phyloP scores from a whole-genome alignment of 2,888 invertebrate species.

The Dryococelus australis region DNA sequence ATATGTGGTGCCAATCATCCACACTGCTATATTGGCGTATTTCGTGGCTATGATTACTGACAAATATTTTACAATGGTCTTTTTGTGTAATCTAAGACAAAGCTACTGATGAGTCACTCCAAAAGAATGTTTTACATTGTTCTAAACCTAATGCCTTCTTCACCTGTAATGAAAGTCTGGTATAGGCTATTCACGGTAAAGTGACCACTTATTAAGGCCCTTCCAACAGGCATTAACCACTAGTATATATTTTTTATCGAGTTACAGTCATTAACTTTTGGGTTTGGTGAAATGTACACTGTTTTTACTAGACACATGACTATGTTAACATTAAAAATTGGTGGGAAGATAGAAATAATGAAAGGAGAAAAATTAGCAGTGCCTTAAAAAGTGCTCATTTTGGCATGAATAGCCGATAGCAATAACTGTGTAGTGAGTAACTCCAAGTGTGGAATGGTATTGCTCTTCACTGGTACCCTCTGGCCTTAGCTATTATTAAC shows the following conservation, averaged over 20 bases:
- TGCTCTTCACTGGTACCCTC: not conserved
- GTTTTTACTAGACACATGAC: too few relatives aligned
- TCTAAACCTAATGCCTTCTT: not conserved
- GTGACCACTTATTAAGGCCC: too few relatives aligned
- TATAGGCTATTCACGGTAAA: too few relatives aligned
- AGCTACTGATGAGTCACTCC: slow-evolving; percentile 11
- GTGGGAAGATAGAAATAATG: too few relatives aligned
- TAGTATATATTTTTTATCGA: too few relatives aligned
- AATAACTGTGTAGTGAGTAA: not conserved
- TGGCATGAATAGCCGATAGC: too few relatives aligned
- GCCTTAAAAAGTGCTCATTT: too few relatives aligned
- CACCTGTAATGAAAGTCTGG: not conserved
- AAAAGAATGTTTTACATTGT: not conserved
- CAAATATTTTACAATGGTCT: not conserved
- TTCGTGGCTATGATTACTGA: not conserved
- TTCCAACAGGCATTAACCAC: too few relatives aligned
- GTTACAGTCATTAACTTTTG: too few relatives aligned
- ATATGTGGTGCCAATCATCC: slow-evolving; percentile 4
- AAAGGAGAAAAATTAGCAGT: too few relatives aligned
- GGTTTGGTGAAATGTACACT: too few relatives aligned
- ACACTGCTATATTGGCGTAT: slow-evolving; percentile 6
- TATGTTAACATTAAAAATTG: too few relatives aligned
- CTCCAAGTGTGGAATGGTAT: not conserved
- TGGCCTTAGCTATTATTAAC: not conserved
- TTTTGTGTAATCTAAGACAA: not conserved